Evolutionary conservation across 2,888 invertebrate species (phyloP), one percentile per base, ranked within the genome.

Genomic region (Linnaemya vulpina): DNA sequence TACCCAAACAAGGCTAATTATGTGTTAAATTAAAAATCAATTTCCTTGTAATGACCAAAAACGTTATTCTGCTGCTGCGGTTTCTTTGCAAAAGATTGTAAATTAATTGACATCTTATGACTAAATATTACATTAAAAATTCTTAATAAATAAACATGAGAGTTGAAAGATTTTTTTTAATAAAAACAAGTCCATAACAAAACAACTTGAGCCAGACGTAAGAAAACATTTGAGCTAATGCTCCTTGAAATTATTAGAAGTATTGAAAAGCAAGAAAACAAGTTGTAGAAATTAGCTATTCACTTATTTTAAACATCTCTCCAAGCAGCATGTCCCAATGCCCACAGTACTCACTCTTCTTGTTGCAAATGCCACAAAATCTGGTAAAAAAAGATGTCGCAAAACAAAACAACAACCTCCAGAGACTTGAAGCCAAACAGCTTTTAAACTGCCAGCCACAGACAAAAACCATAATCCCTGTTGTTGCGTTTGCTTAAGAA

Each of bases 21-120:
- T 82, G 85, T 85, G 85, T 85, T 85, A 82, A 85, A 82, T 85
- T 85, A 75, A 85, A 85, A 85, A 82, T 75, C 85, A 78, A 85
- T 85, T 85, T 85, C 78, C 74, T 75, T 85, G 85, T 82, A 85
- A 85, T 78, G 85, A 85, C 78, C 82, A 85, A 82, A 78, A 84
- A 63, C 74, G 77, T 60, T 51, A 63, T 4, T 79, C 9, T 67
- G 35, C 0, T 30, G 62, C 3, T 62, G 68, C 17, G 11, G 17
- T 1, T 73, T 22, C 43, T 40, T 49, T 55, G 17, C 1, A 65
- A 22, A 67, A 46, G 62, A 84, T 65, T 51, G 40, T 74, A 77
- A 84, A 84, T 84, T 84, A 84, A 84, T 84, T 85, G 82, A 75
- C 85, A 85, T 85, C 60, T 85, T 82, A 82, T 85, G 85, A 82